Evolutionary conservation across 2,797 vertebrate genomes (phyloP), one percentile per base, ranked within the genome.

Genomic region (Otolemur crassicaudatus): DNA sequence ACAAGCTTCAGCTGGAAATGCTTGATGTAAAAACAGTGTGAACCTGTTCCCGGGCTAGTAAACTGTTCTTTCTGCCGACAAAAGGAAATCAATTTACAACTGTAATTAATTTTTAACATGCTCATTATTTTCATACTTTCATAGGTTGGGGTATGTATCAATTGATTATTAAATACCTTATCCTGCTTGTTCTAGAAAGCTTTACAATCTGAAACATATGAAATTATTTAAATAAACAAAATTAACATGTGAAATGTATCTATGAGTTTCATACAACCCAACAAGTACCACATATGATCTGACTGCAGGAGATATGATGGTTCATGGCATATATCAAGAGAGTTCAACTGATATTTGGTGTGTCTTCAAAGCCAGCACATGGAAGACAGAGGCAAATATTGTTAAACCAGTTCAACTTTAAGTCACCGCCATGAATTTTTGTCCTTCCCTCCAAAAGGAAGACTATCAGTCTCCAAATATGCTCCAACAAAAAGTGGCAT

Each of bases 1-100:
- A 99, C 97, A 98, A 98, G 98, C 98, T 98, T 98, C 98, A 98
- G 98, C 98, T 98, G 98, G 98, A 98, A 98, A 95, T 97, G 98
- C 98, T 97, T 98, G 86, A 98, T 98, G 97, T 98, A 98, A 98
- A 98, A 98, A 98, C 93, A 98, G 96, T 92, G 81, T 95, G 93
- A 97, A 98, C 97, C 97, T 97, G 91, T 97, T 98, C 96, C 97
- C 96, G 87, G 92, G 96, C 97, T 96, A 98, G 97, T 97, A 98
- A 98, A 98, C 0, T 9, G 90, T 96, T 98, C 93, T 96, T 98
- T 97, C 97, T 98, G 98, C 81, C 97, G 98, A 98, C 75, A 89
- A 97, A 96, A 98, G 65, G 82, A 97, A 98, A 98, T 97, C 87
- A 97, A 98, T 98, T 98, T 98, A 97, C 96, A 98, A 98, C 60